Evolutionary conservation across 2,113 vertebrate genomes (phyloP), one percentile per base, ranked within the genome.

Genomic region (Numenius arquata): DNA sequence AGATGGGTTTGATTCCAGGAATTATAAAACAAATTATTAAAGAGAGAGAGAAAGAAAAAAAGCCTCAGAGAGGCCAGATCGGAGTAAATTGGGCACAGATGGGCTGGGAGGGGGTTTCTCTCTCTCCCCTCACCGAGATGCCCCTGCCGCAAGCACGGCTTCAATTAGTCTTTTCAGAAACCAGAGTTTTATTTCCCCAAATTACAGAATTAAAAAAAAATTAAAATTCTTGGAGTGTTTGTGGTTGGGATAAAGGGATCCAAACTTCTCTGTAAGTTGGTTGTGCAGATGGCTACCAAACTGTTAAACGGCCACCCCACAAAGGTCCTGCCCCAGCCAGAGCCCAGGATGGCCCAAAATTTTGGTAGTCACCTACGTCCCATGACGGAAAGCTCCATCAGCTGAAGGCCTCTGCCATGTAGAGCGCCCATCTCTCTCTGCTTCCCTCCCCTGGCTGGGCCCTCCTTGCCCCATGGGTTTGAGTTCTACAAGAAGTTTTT

Each of bases 51-150:
- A 52, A 27, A 72, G 48, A 55, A 55, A 45, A 43, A 82, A 90
- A 93, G 90, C 93, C 96, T 97, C 87, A 94, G 92, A 90, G 94
- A 98, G 98, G 98, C 98, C 95, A 98, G 98, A 98, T 98, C 98
- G 97, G 78, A 98, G 98, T 98, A 99, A 99, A 99, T 99, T 99
- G 98, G 99, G 99, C 98, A 99, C 99, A 99, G 99, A 99, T 99
- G 99, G 98, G 97, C 84, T 93, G 97, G 93, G 97, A 95, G 94
- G 83, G 97, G 94, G 95, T 92, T 97, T 97, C 94, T 95, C 90
- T 90, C 96, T 93, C 95, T 95, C 90, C 95, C 93, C 96, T 93
- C 94, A 87, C 94, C 59, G 50, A 97, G 97, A 97, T 98, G 97
- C 97, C 96, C 96, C 98, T 96, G 96, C 97, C 93, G 95, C 97